A percentile compares a stretch with the other conserved stretches of the same genome.
phyloP scores from a whole-genome alignment of 2,888 invertebrate species.

The Dione vanillae region DNA sequence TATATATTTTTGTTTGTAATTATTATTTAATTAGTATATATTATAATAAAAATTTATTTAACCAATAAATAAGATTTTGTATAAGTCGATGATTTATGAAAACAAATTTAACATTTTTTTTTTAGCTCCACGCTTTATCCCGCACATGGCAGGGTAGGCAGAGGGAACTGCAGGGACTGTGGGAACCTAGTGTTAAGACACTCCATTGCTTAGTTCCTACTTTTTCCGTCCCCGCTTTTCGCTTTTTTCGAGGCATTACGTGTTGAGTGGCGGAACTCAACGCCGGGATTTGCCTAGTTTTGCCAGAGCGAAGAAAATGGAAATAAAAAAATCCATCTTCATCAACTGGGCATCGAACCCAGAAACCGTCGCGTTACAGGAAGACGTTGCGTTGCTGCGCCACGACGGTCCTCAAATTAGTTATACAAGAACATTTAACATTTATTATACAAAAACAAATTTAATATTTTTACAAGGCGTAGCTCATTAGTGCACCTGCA shows the following conservation, averaged over 20 bases:
- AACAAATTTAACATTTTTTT: no score
- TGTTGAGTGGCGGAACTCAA: background rate
- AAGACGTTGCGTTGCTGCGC: no score
- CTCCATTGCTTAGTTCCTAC: no score
- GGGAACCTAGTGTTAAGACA: background rate
- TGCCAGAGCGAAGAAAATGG: background rate
- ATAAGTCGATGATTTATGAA: no score
- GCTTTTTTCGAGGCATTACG: background rate
- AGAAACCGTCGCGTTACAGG: background rate
- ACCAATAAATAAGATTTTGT: no score
- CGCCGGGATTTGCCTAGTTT: background rate
- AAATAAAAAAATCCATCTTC: background rate
- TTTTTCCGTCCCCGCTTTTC: no score
- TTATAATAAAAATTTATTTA: no score
- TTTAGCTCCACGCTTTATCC: background rate
- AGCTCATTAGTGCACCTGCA: conserved; percentile 33
- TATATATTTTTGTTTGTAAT: no score
- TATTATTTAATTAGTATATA: no score
- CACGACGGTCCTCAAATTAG: no score
- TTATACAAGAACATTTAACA: background rate
- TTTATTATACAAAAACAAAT: background rate
- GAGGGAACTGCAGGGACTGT: no score
- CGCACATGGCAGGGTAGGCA: background rate
- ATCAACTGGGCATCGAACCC: background rate
- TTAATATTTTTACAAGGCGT: background rate